Percentiles rank a stretch among this genome's conserved stretches.
phyloP scores from a whole-genome alignment of 2,113 vertebrate genomes.

The Eulacestoma nigropectus region DNA sequence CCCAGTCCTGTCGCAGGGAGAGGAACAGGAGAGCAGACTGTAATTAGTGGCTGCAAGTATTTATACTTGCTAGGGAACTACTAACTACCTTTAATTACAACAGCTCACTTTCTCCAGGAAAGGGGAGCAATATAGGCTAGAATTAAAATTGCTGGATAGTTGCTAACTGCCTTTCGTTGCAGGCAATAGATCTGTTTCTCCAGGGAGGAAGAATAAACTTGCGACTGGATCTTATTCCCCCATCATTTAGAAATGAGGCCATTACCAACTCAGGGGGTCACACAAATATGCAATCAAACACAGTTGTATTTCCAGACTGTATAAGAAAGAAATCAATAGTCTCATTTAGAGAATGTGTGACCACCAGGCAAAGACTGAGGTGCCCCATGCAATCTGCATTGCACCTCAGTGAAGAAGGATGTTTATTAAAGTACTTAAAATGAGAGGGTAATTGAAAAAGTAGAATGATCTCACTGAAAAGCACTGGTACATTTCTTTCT shows the following conservation, averaged over 20 bases:
- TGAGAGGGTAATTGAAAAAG: constrained; percentile 9
- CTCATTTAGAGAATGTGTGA: background rate
- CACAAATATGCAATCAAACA: background rate
- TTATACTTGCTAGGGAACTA: constrained; percentile 38
- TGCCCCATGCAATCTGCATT: background rate
- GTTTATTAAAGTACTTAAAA: background rate
- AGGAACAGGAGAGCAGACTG: constrained; percentile 5
- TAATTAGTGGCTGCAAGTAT: constrained; percentile 55
- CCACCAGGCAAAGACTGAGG: background rate
- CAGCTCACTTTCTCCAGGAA: constrained; percentile 22
- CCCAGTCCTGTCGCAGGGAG: background rate
- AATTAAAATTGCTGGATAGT: constrained; percentile 39
- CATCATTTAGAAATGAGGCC: constrained; percentile 5
- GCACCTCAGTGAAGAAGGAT: background rate
- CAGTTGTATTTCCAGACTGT: background rate
- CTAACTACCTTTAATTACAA: constrained; percentile 61
- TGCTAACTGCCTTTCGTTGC: constrained; percentile 38
- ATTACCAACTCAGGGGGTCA: constrained; percentile 19
- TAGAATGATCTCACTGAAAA: background rate
- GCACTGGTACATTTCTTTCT: background rate
- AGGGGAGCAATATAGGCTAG: constrained; percentile 28
- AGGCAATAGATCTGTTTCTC: constrained; percentile 34
- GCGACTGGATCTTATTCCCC: background rate
- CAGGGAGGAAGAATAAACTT: constrained; percentile 42
- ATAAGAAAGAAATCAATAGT: constrained; percentile 10